A percentile compares a stretch with the other conserved stretches of the same genome.
Evolutionary conservation across 2,888 invertebrate species (phyloP).

Genomic region (Pandemis cinnamomeana): DNA sequence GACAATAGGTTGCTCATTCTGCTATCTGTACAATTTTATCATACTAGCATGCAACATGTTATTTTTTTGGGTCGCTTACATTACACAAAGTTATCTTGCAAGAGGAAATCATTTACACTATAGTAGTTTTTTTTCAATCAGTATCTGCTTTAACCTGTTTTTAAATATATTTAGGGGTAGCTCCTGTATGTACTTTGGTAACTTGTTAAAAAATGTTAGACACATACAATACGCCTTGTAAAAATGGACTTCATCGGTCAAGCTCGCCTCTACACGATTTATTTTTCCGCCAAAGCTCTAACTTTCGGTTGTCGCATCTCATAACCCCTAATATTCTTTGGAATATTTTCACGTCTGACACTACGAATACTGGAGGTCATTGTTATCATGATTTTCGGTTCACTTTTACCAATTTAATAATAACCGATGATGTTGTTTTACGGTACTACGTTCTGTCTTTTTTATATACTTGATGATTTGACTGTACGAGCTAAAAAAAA

Average conservation of each 20-base stretch:
- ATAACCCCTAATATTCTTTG: conserved; percentile 28
- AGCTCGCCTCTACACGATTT: conserved; percentile 6
- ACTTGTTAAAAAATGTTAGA: too few species aligned
- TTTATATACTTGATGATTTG: neutral
- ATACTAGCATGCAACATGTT: too few species aligned
- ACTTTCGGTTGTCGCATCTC: conserved; percentile 16
- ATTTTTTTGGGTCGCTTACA: too few species aligned
- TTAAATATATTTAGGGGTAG: too few species aligned
- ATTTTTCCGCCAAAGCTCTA: conserved; percentile 8
- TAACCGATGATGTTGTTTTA: neutral
- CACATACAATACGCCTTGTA: too few species aligned
- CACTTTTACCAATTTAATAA: neutral
- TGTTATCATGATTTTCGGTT: neutral
- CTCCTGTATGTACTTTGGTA: too few species aligned
- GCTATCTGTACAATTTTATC: too few species aligned
- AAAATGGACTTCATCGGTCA: neutral
- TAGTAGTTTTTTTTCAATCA: too few species aligned
- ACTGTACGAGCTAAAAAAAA: neutral
- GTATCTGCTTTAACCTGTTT: too few species aligned
- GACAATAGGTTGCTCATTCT: too few species aligned
- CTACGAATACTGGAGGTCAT: conserved; percentile 20
- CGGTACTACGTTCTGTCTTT: neutral
- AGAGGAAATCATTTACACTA: too few species aligned
- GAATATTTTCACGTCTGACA: neutral
- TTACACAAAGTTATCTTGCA: too few species aligned